phyloP scores from a whole-genome alignment of 2,797 vertebrate genomes.

The Ataeniobius toweri region DNA sequence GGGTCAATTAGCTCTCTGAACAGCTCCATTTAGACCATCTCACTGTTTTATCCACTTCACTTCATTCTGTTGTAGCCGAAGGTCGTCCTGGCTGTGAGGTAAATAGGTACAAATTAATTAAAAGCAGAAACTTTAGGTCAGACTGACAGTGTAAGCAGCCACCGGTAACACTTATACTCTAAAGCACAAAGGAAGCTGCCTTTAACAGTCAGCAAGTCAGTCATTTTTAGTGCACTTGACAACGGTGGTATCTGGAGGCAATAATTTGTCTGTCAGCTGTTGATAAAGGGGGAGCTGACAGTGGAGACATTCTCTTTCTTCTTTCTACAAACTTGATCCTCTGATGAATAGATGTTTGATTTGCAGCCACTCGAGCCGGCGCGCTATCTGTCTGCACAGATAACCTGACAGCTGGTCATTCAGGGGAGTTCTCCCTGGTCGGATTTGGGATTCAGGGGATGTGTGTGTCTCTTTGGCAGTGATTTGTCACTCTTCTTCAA shows the following conservation, averaged over 20 bases:
- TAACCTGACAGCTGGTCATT: slow-evolving; percentile 24
- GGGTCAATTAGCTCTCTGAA: not conserved
- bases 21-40: not conserved
- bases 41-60: not conserved
- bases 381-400: not conserved
- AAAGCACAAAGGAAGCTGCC: slow-evolving; percentile 22
- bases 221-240: slow-evolving; percentile 28
- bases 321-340: slow-evolving; percentile 4
- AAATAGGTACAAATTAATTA: slow-evolving; percentile 23
- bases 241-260: slow-evolving; percentile 25
- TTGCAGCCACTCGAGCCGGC: not conserved
- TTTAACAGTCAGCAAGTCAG: slow-evolving; percentile 9
- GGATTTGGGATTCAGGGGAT: slow-evolving; percentile 22
- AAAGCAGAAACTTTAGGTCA: slow-evolving; percentile 28
- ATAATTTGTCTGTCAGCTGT: slow-evolving; percentile 42
- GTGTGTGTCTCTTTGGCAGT: slow-evolving; percentile 3
- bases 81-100: slow-evolving; percentile 11
- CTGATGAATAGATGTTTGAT: slow-evolving; percentile 1
- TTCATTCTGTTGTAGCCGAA: slow-evolving; percentile 8
- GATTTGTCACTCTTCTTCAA: slow-evolving; percentile 28
- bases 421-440: not conserved
- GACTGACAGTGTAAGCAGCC: slow-evolving; percentile 11
- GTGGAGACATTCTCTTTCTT: not conserved
- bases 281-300: slow-evolving; percentile 36
- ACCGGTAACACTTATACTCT: not conserved